Evolutionary conservation across 2,888 invertebrate genomes (phyloP).

Genomic region (Miltochrista miniata): DNA sequence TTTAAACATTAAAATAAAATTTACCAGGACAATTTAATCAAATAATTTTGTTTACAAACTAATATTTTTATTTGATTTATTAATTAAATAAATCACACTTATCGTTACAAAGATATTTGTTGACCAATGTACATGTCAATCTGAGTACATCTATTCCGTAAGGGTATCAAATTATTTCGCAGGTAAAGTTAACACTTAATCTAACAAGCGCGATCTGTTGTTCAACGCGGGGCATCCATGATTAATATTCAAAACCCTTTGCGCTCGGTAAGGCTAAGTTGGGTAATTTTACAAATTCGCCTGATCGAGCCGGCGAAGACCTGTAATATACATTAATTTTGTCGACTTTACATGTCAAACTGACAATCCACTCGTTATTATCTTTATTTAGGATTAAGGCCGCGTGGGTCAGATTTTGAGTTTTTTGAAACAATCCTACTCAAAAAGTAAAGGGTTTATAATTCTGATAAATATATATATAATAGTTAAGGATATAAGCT

Average conservation of each 20-base stretch:
- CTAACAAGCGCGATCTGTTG: slow-evolving; percentile 45
- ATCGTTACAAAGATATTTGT: too few relatives aligned
- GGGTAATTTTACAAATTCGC: slow-evolving; percentile 79
- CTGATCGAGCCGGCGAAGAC: slow-evolving; percentile 68
- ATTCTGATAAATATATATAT: too few relatives aligned
- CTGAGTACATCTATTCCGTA: slow-evolving; percentile 17
- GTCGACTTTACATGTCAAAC: slow-evolving; percentile 77
- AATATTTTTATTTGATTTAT: too few relatives aligned
- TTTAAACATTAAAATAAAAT: too few relatives aligned
- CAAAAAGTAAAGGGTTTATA: too few relatives aligned
- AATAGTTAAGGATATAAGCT: too few relatives aligned
- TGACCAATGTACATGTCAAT: not conserved
- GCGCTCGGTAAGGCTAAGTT: too few relatives aligned
- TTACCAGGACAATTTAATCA: too few relatives aligned
- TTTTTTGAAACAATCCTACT: too few relatives aligned
- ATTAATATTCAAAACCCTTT: slow-evolving; percentile 79
- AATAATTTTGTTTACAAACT: too few relatives aligned
- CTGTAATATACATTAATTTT: slow-evolving; percentile 81
- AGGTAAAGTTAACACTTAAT: slow-evolving; percentile 38
- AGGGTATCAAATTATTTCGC: slow-evolving; percentile 19
- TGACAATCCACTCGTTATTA: slow-evolving; percentile 73
- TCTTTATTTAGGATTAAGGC: slow-evolving; percentile 75
- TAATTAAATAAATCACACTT: too few relatives aligned
- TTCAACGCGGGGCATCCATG: slow-evolving; percentile 50
- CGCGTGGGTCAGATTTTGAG: too few relatives aligned